These are phyloP conservation scores for Dyspetes luteomarginatus DNA, from an alignment of 2,888 invertebrate genomes.

Conservation along the genomic window DNA sequence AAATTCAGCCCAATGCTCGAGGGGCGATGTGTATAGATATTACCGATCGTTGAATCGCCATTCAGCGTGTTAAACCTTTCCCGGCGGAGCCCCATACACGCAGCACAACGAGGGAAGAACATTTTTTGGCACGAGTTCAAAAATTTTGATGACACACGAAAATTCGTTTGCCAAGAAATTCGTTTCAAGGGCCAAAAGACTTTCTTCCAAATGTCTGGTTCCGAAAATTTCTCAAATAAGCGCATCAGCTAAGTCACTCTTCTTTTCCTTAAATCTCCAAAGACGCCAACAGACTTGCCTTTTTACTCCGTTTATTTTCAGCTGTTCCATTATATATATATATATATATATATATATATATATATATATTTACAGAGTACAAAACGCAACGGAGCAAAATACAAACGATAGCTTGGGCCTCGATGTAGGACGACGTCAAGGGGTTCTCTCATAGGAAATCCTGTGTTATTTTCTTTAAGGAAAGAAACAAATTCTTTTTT, in stretches of 20 bases:
- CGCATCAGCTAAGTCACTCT: slow-evolving; percentile 40
- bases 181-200: slow-evolving; percentile 58
- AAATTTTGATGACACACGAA: slow-evolving; percentile 7
- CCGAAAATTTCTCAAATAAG: slow-evolving; percentile 24
- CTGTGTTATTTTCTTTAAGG: slow-evolving; percentile 18
- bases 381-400: slow-evolving; percentile 22
- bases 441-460: slow-evolving; percentile 48
- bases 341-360: not conserved
- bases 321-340: not conserved
- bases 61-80: slow-evolving; percentile 26
- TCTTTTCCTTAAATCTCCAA: not conserved
- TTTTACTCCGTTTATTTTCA: slow-evolving; percentile 25
- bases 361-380: not conserved
- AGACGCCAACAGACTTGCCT: not conserved
- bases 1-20: slow-evolving; percentile 62
- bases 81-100: not conserved
- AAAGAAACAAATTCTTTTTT: slow-evolving; percentile 29
- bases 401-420: slow-evolving; percentile 8
- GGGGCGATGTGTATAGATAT: slow-evolving; percentile 39
- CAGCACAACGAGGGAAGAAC: slow-evolving; percentile 1
- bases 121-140: slow-evolving; percentile 57
- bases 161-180: slow-evolving; percentile 62
- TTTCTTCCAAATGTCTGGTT: slow-evolving; percentile 31
- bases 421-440: slow-evolving; percentile 31
- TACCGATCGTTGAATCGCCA: slow-evolving; percentile 38